These are phyloP conservation scores for Drosophila meridionalis DNA, from an alignment of 2,888 invertebrate species.

Conservation along the genomic window DNA sequence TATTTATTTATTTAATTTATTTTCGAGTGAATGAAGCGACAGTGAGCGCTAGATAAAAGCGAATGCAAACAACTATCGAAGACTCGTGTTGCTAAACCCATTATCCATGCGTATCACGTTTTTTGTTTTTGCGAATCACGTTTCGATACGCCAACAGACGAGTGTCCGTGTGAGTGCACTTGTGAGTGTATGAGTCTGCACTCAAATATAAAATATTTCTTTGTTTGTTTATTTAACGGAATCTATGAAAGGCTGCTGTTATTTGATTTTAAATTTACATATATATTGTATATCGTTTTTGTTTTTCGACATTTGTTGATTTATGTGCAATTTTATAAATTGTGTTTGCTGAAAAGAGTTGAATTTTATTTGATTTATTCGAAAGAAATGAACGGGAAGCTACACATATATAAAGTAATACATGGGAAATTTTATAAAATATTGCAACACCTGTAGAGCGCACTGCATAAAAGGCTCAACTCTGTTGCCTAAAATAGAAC, in stretches of 20 bases:
- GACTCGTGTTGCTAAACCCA: conserved; percentile 26
- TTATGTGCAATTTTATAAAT: conserved; percentile 7
- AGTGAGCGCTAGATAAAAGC: conserved; percentile 26
- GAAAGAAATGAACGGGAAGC: not conserved
- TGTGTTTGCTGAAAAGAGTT: not conserved
- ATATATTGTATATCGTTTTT: not conserved
- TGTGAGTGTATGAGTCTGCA: conserved; percentile 30
- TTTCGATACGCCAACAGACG: conserved; percentile 54
- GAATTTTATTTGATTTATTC: not conserved
- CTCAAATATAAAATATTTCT: conserved; percentile 12
- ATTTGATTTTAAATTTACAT: conserved; percentile 1
- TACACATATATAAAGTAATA: not conserved
- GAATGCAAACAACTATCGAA: conserved; percentile 31
- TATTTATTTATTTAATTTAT: conserved; percentile 15
- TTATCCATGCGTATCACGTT: conserved; percentile 73
- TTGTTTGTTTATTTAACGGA: conserved; percentile 29
- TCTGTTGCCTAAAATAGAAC: conserved; percentile 1
- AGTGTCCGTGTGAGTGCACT: conserved; percentile 39
- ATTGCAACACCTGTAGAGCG: conserved; percentile 46
- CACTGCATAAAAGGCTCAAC: not conserved
- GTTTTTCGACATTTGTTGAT: conserved; percentile 3
- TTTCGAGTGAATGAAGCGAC: conserved; percentile 21
- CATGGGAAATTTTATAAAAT: conserved; percentile 11
- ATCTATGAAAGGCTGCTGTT: conserved; percentile 17
- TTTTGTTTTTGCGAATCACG: conserved; percentile 73